phyloP scores from a whole-genome alignment of 2,113 vertebrate species.

The Pagrus major region DNA sequence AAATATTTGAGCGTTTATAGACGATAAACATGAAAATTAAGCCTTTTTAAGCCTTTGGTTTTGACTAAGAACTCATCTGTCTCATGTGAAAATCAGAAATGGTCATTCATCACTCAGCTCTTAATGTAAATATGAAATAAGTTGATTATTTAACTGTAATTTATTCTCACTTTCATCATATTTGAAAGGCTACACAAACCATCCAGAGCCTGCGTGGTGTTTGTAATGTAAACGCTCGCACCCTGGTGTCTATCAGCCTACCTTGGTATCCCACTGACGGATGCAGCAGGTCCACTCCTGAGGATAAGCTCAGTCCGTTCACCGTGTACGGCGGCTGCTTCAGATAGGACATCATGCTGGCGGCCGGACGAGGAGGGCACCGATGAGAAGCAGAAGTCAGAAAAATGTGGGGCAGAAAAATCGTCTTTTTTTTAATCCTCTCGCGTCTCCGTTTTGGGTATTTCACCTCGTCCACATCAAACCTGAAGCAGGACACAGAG shows the following conservation, averaged over 20 bases:
- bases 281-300: conserved; percentile 97
- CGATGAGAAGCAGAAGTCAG: conserved; percentile 45
- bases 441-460: conserved; percentile 20
- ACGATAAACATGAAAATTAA: not conserved
- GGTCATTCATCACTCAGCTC: not conserved
- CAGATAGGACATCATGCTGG: conserved; percentile 99
- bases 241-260: conserved; percentile 78
- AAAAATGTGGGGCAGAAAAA: conserved; percentile 19
- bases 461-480: conserved; percentile 14
- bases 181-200: too few species aligned
- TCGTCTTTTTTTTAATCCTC: conserved; percentile 53
- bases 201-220: too few species aligned
- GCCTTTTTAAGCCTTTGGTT: not conserved
- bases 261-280: conserved; percentile 99
- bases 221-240: not conserved
- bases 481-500: conserved; percentile 37
- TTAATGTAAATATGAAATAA: not conserved
- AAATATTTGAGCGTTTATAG: not conserved
- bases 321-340: conserved; percentile 99
- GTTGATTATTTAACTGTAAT: too few species aligned
- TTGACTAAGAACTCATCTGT: not conserved
- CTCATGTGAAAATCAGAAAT: not conserved
- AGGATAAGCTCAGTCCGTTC: conserved; percentile 97
- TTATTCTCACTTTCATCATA: not conserved
- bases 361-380: conserved; percentile 77